These are phyloP conservation scores for Paedocypris sp. DNA, from an alignment of 2,113 vertebrate species.

Conservation along the genomic window DNA sequence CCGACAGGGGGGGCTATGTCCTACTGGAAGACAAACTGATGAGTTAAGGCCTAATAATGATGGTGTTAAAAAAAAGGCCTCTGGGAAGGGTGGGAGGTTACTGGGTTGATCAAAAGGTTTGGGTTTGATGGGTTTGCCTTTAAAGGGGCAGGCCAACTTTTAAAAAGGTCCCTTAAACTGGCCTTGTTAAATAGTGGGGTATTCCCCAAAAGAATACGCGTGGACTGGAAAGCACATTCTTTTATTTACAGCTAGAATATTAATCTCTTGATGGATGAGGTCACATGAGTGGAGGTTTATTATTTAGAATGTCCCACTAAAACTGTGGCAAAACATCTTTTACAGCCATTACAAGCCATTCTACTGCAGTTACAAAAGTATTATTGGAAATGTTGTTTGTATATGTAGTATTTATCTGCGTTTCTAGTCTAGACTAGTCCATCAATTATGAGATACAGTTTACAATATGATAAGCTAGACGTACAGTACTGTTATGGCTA, in stretches of 20 bases:
- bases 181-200: constrained; percentile 44
- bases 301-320: not conserved
- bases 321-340: not conserved
- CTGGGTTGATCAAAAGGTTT: constrained; percentile 52
- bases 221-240: not conserved
- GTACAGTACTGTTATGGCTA: not conserved
- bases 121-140: constrained; percentile 45
- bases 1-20: constrained; percentile 44
- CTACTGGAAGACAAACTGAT: constrained; percentile 40
- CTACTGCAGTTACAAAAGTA: too few relatives aligned
- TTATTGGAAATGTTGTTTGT: too few relatives aligned
- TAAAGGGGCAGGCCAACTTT: constrained; percentile 39
- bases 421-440: not conserved
- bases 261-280: not conserved
- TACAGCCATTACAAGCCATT: not conserved
- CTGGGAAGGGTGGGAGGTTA: constrained; percentile 39
- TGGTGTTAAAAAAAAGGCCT: constrained; percentile 44
- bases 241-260: not conserved
- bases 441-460: not conserved
- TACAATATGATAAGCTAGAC: not conserved
- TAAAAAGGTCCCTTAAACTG: constrained; percentile 52
- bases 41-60: constrained; percentile 49
- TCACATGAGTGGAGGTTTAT: not conserved
- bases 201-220: constrained; percentile 31
- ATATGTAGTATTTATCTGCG: too few relatives aligned